Evolutionary conservation across 2,113 vertebrate genomes (phyloP), one percentile per base, ranked within the genome.

Genomic region (Trematomus loennbergii): DNA sequence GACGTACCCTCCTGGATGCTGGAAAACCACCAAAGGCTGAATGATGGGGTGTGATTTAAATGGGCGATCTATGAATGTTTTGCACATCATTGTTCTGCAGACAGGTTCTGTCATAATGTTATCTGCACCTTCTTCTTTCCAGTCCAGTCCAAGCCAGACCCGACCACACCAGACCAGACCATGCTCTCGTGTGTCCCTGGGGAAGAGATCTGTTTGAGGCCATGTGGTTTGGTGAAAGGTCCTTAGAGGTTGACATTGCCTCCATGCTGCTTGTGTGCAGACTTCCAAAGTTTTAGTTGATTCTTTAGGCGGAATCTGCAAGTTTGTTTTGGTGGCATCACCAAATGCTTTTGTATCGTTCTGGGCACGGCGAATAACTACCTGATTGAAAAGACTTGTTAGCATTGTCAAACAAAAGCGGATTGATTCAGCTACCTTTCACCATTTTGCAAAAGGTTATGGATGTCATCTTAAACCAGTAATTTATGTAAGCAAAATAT

Each of bases 1-100:
- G 95, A 95, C 94, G 85, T 95, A 95, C 90, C 87, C 92, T 89
- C 93, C 33, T 92, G 90, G 93, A 86, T 71, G 75, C 88, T 83
- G 94, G 95, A 95, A 91, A 94, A 77, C 66, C 91, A 12, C 82
- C 93, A 62, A 9, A n/a, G 40, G 0, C 84, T 87, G 92, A 96
- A 89, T 94, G 88, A 95, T 94, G 78, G 91, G 91, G 90, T 94
- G 91, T 93, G 94, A 92, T 88, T 89, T 84, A 63, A 83, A 92
- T 86, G 91, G 93, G 92, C 91, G 76, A 33, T 54, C 81, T 79
- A 81, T 82, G 11, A 83, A 74, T 85, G 77, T 80, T 84, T 83
- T 82, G 64, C 80, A 83, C 85, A 84, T 91, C 88, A 79, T 72
- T 57, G 54, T 73, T 52, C 57, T 33, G 64, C 18, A 45, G 65